Base-by-base conservation (phyloP, 2,888 invertebrate species). In the Periphyllus acericola region DNA sequence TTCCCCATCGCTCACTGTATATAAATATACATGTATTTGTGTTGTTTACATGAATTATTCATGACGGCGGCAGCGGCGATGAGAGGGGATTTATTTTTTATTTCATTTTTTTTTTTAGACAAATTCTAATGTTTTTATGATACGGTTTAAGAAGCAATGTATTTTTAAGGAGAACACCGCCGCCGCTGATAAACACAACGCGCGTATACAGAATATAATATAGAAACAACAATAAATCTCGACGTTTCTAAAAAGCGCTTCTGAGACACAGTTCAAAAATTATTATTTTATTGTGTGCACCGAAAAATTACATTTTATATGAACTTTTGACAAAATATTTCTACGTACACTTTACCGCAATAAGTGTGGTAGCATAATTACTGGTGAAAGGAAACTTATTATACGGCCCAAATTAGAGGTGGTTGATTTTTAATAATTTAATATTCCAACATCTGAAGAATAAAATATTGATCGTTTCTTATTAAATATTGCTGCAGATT, bases 91-190 rank as follows among this genome's bases (percentile, higher is more conserved):
- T 72, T 66, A 66, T 66, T 72, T 72, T 72, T 46, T 46, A 60
- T 46, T 29, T 68, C 68, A 32, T 29, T 75, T 74, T 55, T 83
- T 83, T 40, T 46, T 76, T 40, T 55, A 6, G 29, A 66, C 46
- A 83, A 68, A 34, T 78, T 68, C 60, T 68, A 78, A 85, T 68
- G 68, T 78, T 78, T 85, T 83, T 83, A 40, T 21, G 60, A 75
- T 83, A 66, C 60, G 75, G 40, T 21, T 29, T 79, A 34, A 60
- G 60, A 25, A 79, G 52, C 79, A 34, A 79, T 78, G 78, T 78
- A 21, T 52, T 79, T 78, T 79, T 6, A 60, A 60, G 60, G 34
- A 79, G 25, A 55, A 32, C n/a, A 32, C 4, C 11, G 29, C 32
- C 17, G 32, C 9, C 32, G 34, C 79, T 6, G 46, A 76, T 52